These are phyloP conservation scores for Spisula subtruncata DNA, from an alignment of 2,888 invertebrate species.

Conservation along the genomic window DNA sequence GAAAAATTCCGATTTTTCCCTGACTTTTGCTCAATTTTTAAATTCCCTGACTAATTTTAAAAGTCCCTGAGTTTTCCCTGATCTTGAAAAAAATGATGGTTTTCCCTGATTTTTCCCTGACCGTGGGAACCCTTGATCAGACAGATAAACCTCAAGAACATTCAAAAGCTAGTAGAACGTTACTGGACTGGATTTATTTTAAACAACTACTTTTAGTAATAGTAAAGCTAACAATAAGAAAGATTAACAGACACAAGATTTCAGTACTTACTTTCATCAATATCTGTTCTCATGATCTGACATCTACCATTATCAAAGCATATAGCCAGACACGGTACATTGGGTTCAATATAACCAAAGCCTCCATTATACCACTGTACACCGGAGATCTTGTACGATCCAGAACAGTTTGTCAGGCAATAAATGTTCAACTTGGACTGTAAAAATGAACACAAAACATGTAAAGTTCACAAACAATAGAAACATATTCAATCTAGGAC, in stretches of 20 bases:
- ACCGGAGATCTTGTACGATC: constrained; percentile 91
- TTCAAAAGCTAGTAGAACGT: no score
- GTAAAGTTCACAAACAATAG: neutral
- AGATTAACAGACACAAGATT: neutral
- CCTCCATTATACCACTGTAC: constrained; percentile 96
- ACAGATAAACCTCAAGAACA: no score
- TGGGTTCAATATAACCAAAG: constrained; percentile 91
- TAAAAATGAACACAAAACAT: constrained; percentile 41
- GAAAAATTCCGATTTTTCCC: no score
- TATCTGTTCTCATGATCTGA: constrained; percentile 96
- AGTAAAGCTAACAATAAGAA: neutral
- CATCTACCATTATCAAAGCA: constrained; percentile 96
- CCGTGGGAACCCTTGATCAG: no score
- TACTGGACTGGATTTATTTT: no score
- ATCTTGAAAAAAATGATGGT: no score
- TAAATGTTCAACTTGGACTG: constrained; percentile 93
- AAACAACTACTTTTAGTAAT: no score
- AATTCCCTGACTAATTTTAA: no score
- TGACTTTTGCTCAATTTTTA: no score
- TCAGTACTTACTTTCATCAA: constrained; percentile 92
- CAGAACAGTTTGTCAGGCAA: constrained; percentile 88
- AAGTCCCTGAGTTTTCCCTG: no score
- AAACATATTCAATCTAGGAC: no score
- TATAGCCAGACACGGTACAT: constrained; percentile 92
- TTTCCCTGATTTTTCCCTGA: no score